phyloP scores from a whole-genome alignment of 2,797 vertebrate species.

The Scarus forsteni region DNA sequence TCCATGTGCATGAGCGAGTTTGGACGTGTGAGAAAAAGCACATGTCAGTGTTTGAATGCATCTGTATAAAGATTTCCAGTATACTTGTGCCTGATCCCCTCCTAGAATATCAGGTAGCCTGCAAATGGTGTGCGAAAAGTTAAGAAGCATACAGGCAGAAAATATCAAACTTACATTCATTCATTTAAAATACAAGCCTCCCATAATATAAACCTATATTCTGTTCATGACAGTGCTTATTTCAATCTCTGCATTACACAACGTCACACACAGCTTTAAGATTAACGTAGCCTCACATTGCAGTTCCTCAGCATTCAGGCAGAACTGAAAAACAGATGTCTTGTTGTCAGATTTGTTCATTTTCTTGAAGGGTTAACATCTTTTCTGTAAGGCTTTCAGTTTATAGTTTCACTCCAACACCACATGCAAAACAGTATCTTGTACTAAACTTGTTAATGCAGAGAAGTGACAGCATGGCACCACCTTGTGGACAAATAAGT shows the following conservation, averaged over 20 bases:
- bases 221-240: not conserved
- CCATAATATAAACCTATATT: not conserved
- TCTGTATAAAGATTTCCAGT: constrained; percentile 11
- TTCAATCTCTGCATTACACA: not conserved
- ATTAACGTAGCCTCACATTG: not conserved
- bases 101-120: not conserved
- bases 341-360: too few relatives aligned
- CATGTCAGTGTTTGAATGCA: constrained; percentile 11
- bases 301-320: constrained; percentile 6
- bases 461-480: constrained; percentile 19
- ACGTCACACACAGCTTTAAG: not conserved
- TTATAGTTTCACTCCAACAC: too few relatives aligned
- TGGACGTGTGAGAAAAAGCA: constrained; percentile 17
- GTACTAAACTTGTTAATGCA: not conserved
- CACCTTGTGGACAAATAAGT: constrained; percentile 48
- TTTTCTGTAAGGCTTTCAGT: not conserved
- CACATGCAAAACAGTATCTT: too few relatives aligned
- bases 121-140: not conserved
- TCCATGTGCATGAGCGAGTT: constrained; percentile 23
- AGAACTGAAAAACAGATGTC: not conserved
- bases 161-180: not conserved
- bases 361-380: too few relatives aligned
- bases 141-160: not conserved
- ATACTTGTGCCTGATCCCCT: constrained; percentile 4
- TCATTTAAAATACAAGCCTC: not conserved